Evolutionary conservation across 1,140 invertebrate genomes (phyloP), one percentile per base, ranked within the genome.

Genomic region (Zaprionus nigranus): DNA sequence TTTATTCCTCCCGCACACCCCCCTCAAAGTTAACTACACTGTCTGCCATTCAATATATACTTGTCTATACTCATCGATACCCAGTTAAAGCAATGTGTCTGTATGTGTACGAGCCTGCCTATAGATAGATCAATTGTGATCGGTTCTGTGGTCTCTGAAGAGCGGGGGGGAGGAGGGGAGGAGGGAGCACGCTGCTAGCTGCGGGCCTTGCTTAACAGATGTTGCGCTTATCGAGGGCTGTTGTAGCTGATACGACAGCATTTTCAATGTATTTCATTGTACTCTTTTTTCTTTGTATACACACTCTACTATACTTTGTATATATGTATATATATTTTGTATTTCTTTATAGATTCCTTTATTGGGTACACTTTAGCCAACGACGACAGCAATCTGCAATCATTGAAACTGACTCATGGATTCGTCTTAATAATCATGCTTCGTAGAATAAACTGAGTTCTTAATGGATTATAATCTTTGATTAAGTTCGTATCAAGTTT

Each of bases 231-330:
- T 75, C 72, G 59, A 20, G 51, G 26, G 34, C 49, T 49, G 71
- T 69, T 30, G 66, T 53, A 13, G 53, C 72, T 70, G 66, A 70
- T 75, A 70, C 71, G 56, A 68, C 64, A 74, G 57, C 71, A 68
- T 67, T 74, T 73, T 67, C 64, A 67, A 43, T 68, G 65, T 68
- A 49, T 61, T 66, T 58, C 54, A 26, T 65, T 60, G 43, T 68
- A 30, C 58, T 60, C 24, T 68, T 38, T 56, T 38, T 66, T 66
- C 30, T 58, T 66, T 46, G 30, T 65, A 51, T 51, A 51, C 30
- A 34, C 9, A 34, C n/a, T 34, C 30, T 34, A 34, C 30, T 34
- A 17, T 24, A 22, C 17, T 11, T 26, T 12, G 15, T 56, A 28
- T 56, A n/a, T 30, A 56, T 51, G 24, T 11, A 53, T 56, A 30